Conservation (phyloP, 2,888 invertebrate species). For the Agriotes lineatus region DNA sequence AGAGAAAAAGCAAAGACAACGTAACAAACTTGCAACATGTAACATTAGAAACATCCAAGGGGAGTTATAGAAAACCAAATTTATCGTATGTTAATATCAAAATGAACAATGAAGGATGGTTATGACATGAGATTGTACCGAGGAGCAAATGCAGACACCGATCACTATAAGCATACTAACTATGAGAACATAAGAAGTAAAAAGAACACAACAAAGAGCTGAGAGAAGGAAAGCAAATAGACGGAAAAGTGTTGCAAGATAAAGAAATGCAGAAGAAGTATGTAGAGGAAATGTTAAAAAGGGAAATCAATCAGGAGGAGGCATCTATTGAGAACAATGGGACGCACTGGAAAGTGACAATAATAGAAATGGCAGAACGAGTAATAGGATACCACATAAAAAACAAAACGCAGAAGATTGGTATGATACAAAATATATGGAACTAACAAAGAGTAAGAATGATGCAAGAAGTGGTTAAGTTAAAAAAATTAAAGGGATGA, state of each 20-base stretch:
- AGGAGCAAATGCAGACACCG: neutral
- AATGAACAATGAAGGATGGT: neutral
- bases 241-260: neutral
- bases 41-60: too few relatives aligned
- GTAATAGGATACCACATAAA: constrained; percentile 1
- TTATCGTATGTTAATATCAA: neutral
- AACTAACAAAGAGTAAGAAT: neutral
- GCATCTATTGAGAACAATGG: neutral
- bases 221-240: neutral
- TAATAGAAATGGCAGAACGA: neutral
- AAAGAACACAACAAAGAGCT: neutral
- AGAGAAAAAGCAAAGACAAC: too few relatives aligned
- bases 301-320: neutral
- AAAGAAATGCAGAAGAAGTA: neutral
- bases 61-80: neutral
- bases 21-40: too few relatives aligned
- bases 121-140: neutral
- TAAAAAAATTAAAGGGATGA: neutral
- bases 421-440: neutral
- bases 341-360: neutral
- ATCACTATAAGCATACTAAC: neutral
- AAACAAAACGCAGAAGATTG: neutral
- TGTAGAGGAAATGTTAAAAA: neutral
- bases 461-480: neutral
- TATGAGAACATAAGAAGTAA: neutral